Evolutionary conservation across 2,888 invertebrate species (phyloP).

Genomic region (Pammene aurita): DNA sequence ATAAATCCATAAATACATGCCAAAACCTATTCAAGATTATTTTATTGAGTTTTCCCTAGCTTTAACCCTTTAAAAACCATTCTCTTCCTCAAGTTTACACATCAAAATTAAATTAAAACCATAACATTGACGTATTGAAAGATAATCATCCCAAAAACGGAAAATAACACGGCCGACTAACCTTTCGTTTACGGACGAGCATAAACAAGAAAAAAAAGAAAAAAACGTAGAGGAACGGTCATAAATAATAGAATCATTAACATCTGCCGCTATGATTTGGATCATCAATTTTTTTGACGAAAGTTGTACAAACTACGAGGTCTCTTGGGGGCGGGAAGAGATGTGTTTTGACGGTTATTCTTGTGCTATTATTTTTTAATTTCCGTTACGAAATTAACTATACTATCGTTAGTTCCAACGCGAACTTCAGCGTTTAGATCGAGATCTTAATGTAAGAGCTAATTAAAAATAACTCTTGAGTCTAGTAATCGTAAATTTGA

Average conservation of each 20-base stretch:
- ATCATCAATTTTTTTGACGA: slow-evolving; percentile 73
- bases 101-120: slow-evolving; percentile 14
- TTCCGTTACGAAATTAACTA: slow-evolving; percentile 41
- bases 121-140: slow-evolving; percentile 30
- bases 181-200: slow-evolving; percentile 51
- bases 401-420: slow-evolving; percentile 4
- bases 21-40: not conserved
- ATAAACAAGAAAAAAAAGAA: slow-evolving; percentile 54
- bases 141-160: slow-evolving; percentile 53
- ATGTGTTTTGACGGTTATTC: slow-evolving; percentile 75
- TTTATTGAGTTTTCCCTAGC: no score
- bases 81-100: not conserved
- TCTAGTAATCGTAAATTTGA: no score
- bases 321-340: slow-evolving; percentile 64
- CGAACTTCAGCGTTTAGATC: slow-evolving; percentile 28
- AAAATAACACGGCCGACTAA: slow-evolving; percentile 59
- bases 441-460: slow-evolving; percentile 9
- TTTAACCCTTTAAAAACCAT: not conserved
- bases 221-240: slow-evolving; percentile 63
- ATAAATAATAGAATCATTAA: slow-evolving; percentile 83
- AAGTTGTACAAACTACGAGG: slow-evolving; percentile 48
- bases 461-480: not conserved
- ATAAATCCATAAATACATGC: not conserved
- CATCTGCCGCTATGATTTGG: slow-evolving; percentile 78
- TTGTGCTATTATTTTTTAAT: slow-evolving; percentile 59